phyloP scores from a whole-genome alignment of 2,797 vertebrate species.

The Fistularia commersonii region DNA sequence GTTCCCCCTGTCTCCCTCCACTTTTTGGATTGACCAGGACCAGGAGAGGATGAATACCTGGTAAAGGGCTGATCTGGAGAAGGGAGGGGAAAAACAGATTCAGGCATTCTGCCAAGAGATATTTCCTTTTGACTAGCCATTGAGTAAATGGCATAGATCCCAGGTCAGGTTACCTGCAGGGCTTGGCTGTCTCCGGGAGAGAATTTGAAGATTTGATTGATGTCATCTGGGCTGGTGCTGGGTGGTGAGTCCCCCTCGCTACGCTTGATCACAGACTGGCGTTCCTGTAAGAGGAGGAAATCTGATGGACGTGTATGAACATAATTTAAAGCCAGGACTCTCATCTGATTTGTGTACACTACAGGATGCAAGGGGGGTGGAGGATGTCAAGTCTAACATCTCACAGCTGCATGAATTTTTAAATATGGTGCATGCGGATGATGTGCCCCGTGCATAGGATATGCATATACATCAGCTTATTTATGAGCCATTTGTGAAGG shows the following conservation, averaged over 20 bases:
- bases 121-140: neutral
- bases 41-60: constrained; percentile 88
- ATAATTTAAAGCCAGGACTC: too few species aligned
- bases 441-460: too few species aligned
- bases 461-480: too few species aligned
- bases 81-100: constrained; percentile 9
- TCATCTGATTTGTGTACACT: too few species aligned
- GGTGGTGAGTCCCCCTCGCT: constrained; percentile 80
- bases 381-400: too few species aligned
- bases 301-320: too few species aligned
- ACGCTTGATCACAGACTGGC: constrained; percentile 79
- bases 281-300: constrained; percentile 69
- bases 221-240: constrained; percentile 80
- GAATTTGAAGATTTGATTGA: constrained; percentile 79
- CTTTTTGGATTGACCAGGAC: constrained; percentile 95
- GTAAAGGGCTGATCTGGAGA: constrained; percentile 83
- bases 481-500: constrained; percentile 1
- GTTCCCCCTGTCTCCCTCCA: constrained; percentile 91
- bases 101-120: neutral
- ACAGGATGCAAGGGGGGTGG: too few species aligned
- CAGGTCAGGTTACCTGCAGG: constrained; percentile 72
- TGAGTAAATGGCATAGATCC: neutral
- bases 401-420: too few species aligned
- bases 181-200: constrained; percentile 81
- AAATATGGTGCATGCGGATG: too few species aligned